A percentile compares a stretch with the other conserved stretches of the same genome.
Evolutionary conservation across 2,888 invertebrate species (phyloP).

Genomic region (Marasmarcha lunaedactyla): DNA sequence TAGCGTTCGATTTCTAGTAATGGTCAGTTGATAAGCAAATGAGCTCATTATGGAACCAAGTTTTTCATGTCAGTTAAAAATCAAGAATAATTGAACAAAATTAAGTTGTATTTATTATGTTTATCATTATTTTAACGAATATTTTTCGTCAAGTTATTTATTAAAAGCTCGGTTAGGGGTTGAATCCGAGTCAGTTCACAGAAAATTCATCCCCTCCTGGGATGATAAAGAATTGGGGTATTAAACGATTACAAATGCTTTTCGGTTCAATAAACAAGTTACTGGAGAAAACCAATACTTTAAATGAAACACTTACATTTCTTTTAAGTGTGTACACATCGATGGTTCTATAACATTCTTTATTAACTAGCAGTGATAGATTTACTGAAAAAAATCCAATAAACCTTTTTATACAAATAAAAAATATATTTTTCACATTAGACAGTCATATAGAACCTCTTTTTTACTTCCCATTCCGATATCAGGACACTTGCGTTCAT

Average conservation of each 20-base stretch:
- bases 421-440: neutral
- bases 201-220: conserved; percentile 27
- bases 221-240: conserved; percentile 71
- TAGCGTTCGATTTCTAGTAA: conserved; percentile 65
- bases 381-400: too few species aligned
- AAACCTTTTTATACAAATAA: too few species aligned
- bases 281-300: conserved; percentile 41
- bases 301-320: conserved; percentile 30
- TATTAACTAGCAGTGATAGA: too few species aligned
- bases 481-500: too few species aligned
- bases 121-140: conserved; percentile 32
- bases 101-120: conserved; percentile 9
- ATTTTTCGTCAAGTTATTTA: conserved; percentile 56
- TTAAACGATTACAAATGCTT: conserved; percentile 72
- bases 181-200: conserved; percentile 34
- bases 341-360: too few species aligned
- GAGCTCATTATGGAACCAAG: conserved; percentile 46
- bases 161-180: conserved; percentile 29
- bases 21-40: conserved; percentile 70
- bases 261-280: conserved; percentile 66
- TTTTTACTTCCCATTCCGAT: too few species aligned
- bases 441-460: too few species aligned
- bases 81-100: too few species aligned
- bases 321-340: neutral
- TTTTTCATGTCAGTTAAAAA: neutral